Percentiles rank a stretch among this genome's conserved stretches.
phyloP scores from a whole-genome alignment of 2,113 vertebrate species.

The Carassius gibelio region DNA sequence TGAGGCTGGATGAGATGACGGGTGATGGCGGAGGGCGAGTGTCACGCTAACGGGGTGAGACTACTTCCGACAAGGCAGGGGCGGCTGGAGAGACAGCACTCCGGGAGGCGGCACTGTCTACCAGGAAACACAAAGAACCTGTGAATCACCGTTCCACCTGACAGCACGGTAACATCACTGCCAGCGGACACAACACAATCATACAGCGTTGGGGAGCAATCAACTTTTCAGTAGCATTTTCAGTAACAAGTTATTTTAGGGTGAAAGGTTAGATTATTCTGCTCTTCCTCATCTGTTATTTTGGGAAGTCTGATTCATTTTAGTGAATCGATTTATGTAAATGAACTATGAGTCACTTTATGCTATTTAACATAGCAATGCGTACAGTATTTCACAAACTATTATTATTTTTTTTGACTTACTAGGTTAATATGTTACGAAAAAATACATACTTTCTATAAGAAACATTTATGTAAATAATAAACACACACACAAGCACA shows the following conservation, averaged over 20 bases:
- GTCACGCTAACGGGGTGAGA: conserved; percentile 76
- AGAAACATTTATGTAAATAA: too few relatives aligned
- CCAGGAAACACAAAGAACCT: conserved; percentile 58
- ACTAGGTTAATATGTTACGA: too few relatives aligned
- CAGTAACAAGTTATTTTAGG: not conserved
- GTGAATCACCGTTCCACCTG: conserved; percentile 28
- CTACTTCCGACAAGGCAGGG: conserved; percentile 98
- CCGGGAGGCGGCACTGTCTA: conserved; percentile 94
- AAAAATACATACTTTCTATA: too few relatives aligned
- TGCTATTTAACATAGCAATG: too few relatives aligned
- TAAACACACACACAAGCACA: too few relatives aligned
- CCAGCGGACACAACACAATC: conserved; percentile 2
- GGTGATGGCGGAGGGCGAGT: conserved; percentile 87
- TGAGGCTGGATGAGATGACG: conserved; percentile 90
- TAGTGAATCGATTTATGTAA: conserved; percentile 54
- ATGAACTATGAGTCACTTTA: conserved; percentile 29
- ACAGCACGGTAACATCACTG: not conserved
- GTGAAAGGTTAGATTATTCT: not conserved
- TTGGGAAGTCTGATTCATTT: not conserved
- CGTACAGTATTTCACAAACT: too few relatives aligned
- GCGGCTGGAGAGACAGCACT: conserved; percentile 91
- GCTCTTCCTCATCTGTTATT: not conserved
- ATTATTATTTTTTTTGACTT: too few relatives aligned
- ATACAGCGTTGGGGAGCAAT: not conserved
- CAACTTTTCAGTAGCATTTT: not conserved